These are phyloP conservation scores for Dinomys branickii DNA, from an alignment of 2,113 vertebrate genomes.

Conservation along the genomic window DNA sequence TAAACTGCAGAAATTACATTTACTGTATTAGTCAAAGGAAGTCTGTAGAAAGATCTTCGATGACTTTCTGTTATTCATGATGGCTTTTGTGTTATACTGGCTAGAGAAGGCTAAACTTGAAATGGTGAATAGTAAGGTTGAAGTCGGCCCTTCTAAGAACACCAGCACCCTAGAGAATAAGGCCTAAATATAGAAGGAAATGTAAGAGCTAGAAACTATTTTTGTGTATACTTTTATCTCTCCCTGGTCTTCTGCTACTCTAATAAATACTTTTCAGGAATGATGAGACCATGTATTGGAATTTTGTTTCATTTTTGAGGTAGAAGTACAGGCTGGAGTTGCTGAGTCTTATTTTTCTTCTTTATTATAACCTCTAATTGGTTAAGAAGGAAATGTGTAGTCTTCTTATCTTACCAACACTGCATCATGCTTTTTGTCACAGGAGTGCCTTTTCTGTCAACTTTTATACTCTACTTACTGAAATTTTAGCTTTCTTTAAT, in stretches of 20 bases:
- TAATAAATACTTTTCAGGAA: constrained; percentile 1
- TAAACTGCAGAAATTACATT: constrained; percentile 26
- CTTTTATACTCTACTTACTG: constrained; percentile 54
- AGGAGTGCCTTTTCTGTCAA: neutral
- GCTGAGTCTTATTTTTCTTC: constrained; percentile 5
- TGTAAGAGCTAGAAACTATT: neutral
- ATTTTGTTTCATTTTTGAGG: constrained; percentile 48
- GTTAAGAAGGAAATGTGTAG: constrained; percentile 16
- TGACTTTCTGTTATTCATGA: neutral
- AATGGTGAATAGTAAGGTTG: neutral
- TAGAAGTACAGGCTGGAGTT: constrained; percentile 9
- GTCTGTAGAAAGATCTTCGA: neutral
- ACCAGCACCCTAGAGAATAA: neutral
- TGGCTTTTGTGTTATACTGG: neutral
- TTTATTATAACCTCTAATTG: constrained; percentile 21
- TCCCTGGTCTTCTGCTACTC: neutral
- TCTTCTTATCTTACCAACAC: constrained; percentile 5
- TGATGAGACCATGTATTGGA: neutral
- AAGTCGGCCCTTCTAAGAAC: neutral
- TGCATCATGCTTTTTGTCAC: neutral
- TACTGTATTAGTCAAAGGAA: constrained; percentile 5
- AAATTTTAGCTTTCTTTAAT: constrained; percentile 48
- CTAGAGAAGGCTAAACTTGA: neutral
- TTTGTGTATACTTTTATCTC: neutral
- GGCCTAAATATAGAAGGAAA: neutral